Base-by-base conservation (phyloP, 2,113 vertebrate species). In the Himantopus leucocephalus region DNA sequence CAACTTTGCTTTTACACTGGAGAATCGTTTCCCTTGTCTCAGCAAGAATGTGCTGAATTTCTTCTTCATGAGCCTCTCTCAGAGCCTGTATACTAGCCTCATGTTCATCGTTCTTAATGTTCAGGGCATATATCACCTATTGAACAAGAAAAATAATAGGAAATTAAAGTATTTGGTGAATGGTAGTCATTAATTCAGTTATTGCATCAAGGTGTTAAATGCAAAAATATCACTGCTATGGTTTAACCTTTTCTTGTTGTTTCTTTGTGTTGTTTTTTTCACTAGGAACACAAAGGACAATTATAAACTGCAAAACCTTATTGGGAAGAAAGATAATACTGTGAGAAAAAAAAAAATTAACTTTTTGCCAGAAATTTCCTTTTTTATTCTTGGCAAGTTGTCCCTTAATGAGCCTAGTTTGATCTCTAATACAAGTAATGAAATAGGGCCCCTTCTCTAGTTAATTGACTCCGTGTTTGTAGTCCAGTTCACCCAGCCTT, bases 51-150 rank as follows among this genome's bases (percentile, higher is more conserved):
- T 82, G 98, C 77, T 98, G 98, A 85, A 99, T 97, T 94, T 99
- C 99, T 91, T 99, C 97, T 60, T 98, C 98, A 89, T 99, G 99
- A 35, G 98, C 98, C 37, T 99, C 98, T 78, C 96, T 98, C 89
- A 99, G 92, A 39, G 98, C 97, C 95, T 98, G 98, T 90, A 99
- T 85, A 76, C 96, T 98, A 53, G 98, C 98, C 95, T 99, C 99
- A 2, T 99, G 98, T 94, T 99, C 99, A 86, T 99, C 99, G 94
- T 99, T 99, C 96, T 98, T 99, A 62, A 98, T 98, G 96, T 99
- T 99, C 92, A 99, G 97, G 56, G 99, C 98, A 90, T 99, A 99
- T 88, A 99, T 99, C 92, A 99, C 99, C 99, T 99, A 85, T 5
- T 2, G 5, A 83, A 81, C n/a, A 67, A 62, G 93, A 91, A 92